Percentiles rank a stretch among this genome's conserved stretches.
Conservation (phyloP, 2,888 invertebrate genomes). For the Ormyrus pomaceus region DNA sequence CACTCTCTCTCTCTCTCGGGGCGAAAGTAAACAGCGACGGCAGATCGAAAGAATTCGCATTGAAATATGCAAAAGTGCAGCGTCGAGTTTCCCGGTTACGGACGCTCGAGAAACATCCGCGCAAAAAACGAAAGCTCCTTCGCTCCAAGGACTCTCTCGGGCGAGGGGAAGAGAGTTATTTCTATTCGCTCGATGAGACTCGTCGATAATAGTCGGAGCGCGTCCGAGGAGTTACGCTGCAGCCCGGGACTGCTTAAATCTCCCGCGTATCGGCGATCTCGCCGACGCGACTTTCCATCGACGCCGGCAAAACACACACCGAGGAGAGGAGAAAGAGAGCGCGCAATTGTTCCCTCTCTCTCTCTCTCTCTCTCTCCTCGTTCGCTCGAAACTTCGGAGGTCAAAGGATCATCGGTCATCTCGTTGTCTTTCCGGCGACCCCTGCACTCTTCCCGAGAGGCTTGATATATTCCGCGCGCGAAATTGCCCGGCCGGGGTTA, state of each 20-base stretch:
- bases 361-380: background rate
- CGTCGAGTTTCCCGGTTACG: too few species aligned
- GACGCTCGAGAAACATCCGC: too few species aligned
- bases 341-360: slow-evolving; percentile 12
- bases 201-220: too few species aligned
- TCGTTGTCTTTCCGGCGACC: slow-evolving; percentile 36
- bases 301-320: background rate
- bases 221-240: too few species aligned
- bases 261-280: background rate
- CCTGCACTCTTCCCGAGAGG: slow-evolving; percentile 17
- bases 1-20: too few species aligned
- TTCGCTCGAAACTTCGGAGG: slow-evolving; percentile 34
- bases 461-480: slow-evolving; percentile 16
- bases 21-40: too few species aligned
- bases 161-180: too few species aligned
- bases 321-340: background rate
- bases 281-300: slow-evolving; percentile 10
- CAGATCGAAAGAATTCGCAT: too few species aligned
- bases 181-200: too few species aligned
- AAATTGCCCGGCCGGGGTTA: slow-evolving; percentile 23
- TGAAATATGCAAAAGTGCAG: too few species aligned
- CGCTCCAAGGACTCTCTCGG: too few species aligned
- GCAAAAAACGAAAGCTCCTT: too few species aligned
- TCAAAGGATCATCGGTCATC: slow-evolving; percentile 54
- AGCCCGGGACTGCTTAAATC: slow-evolving; percentile 6